Conservation (phyloP, 2,888 invertebrate genomes). For the Eilema sororculum region DNA sequence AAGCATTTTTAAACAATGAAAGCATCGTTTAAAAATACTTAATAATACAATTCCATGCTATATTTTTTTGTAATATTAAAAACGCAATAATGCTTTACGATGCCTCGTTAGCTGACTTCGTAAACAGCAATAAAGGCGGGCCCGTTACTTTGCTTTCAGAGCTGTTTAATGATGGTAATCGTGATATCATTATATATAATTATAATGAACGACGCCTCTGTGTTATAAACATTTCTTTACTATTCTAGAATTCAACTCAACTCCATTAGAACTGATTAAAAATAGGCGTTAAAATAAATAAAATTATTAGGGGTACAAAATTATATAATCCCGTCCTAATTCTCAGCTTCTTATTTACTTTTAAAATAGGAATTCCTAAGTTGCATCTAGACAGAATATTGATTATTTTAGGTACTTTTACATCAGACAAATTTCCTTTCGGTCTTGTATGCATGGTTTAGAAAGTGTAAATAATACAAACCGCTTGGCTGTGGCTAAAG, state of each 20-base stretch:
- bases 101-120: not conserved
- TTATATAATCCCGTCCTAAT: too few relatives aligned
- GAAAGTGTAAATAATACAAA: not conserved
- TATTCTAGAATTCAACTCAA: too few relatives aligned
- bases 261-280: too few relatives aligned
- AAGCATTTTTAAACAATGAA: not conserved
- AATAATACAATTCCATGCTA: too few relatives aligned
- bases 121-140: conserved; percentile 1
- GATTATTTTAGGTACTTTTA: too few relatives aligned
- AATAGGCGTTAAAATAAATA: too few relatives aligned
- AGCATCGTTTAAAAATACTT: not conserved
- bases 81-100: not conserved
- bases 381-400: too few relatives aligned
- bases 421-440: not conserved
- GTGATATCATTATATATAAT: not conserved
- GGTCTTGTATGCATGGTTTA: not conserved
- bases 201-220: not conserved
- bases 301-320: too few relatives aligned
- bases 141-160: not conserved
- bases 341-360: too few relatives aligned
- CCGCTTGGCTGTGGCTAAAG: not conserved
- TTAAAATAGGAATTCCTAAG: too few relatives aligned
- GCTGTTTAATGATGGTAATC: not conserved
- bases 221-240: not conserved
- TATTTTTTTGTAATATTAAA: not conserved